These are phyloP conservation scores for Arnoldichthys spilopterus DNA, from an alignment of 2,797 vertebrate genomes.

Conservation along the genomic window DNA sequence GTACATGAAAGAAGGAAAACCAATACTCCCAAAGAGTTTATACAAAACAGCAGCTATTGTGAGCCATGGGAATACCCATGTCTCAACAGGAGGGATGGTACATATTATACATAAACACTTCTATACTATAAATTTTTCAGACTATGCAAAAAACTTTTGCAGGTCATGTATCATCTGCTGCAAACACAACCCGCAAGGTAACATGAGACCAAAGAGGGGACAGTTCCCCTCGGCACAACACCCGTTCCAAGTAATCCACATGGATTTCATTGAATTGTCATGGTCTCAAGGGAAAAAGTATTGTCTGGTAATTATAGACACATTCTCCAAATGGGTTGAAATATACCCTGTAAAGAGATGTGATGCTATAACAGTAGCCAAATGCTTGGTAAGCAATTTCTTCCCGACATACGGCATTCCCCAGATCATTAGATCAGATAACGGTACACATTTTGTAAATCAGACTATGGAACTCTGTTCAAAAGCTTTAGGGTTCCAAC, in stretches of 20 bases:
- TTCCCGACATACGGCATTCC: not conserved
- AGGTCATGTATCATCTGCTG: slow-evolving; percentile 1
- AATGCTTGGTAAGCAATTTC: not conserved
- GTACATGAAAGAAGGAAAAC: not conserved
- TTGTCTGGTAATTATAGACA: slow-evolving; percentile 6
- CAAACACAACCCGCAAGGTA: not conserved
- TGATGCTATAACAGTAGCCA: not conserved
- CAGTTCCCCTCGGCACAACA: not conserved
- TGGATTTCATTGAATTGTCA: slow-evolving; percentile 9
- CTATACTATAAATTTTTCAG: not conserved
- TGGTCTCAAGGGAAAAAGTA: not conserved
- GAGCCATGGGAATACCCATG: not conserved
- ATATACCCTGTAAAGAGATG: not conserved
- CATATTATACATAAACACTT: not conserved
- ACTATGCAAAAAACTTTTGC: not conserved
- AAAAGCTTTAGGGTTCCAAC: not conserved
- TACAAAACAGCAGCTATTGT: not conserved
- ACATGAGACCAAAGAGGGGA: not conserved
- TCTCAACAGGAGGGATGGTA: not conserved
- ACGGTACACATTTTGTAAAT: slow-evolving; percentile 6
- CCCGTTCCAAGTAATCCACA: not conserved
- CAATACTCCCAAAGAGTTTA: not conserved
- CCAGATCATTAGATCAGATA: not conserved
- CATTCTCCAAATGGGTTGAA: slow-evolving; percentile 11
- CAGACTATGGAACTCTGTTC: not conserved